A percentile compares a stretch with the other conserved stretches of the same genome.
Evolutionary conservation across 2,113 vertebrate species (phyloP).

Genomic region (Setophaga coronata): DNA sequence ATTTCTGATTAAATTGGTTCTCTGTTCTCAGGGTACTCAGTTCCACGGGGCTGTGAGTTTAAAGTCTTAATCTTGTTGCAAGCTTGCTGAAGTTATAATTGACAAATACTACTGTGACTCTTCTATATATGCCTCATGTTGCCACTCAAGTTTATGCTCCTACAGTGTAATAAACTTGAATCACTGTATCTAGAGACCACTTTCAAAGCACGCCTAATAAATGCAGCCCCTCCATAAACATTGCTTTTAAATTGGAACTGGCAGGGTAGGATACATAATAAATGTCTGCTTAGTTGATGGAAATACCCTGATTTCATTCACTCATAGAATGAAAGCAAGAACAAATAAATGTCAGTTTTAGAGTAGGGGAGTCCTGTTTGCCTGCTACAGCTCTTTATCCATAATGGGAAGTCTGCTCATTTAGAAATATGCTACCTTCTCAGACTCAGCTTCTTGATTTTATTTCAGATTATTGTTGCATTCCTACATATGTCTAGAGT

Average conservation of each 20-base stretch:
- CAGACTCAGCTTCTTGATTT: not conserved
- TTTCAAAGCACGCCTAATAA: not conserved
- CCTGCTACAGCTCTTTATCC: not conserved
- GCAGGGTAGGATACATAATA: not conserved
- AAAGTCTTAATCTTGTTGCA: not conserved
- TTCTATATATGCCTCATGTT: not conserved
- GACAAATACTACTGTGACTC: not conserved
- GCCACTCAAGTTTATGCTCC: not conserved
- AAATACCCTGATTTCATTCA: not conserved
- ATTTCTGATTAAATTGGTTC: not conserved
- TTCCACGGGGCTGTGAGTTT: not conserved
- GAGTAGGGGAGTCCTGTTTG: not conserved
- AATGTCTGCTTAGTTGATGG: not conserved
- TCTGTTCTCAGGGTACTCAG: not conserved
- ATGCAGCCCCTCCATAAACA: not conserved
- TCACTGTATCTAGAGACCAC: not conserved
- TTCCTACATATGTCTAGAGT: not conserved
- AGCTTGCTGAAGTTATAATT: not conserved
- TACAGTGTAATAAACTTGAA: not conserved
- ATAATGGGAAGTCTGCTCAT: not conserved
- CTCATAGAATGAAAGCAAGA: not conserved
- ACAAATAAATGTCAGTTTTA: not conserved
- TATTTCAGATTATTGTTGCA: not conserved
- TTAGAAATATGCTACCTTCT: not conserved
- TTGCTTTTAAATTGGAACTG: not conserved